A percentile compares a stretch with the other conserved stretches of the same genome.
Conservation (phyloP, 2,113 vertebrate genomes). For the Rhagologus leucostigma region DNA sequence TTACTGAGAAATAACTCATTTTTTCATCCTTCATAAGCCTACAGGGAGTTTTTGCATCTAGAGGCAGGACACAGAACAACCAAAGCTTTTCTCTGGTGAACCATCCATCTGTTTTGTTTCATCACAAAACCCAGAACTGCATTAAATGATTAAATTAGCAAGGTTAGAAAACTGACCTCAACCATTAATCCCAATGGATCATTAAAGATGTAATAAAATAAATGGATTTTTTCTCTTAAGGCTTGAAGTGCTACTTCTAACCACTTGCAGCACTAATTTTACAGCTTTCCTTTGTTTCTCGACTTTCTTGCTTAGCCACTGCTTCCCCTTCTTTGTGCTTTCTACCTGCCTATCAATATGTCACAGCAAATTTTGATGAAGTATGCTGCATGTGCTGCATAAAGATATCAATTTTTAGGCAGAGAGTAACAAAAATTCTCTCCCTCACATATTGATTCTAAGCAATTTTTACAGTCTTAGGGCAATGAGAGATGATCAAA, state of each 20-base stretch:
- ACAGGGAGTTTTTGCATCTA: background rate
- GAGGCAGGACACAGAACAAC: background rate
- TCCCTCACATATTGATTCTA: background rate
- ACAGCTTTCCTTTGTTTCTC: background rate
- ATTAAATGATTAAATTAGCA: background rate
- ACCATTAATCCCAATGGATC: background rate
- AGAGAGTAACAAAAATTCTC: background rate
- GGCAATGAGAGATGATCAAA: background rate
- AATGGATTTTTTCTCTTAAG: background rate
- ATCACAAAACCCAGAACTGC: background rate
- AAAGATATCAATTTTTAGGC: background rate
- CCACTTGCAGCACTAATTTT: background rate
- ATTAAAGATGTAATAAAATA: background rate
- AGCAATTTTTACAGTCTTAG: background rate
- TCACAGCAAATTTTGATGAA: background rate
- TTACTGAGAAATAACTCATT: background rate
- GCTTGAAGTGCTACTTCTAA: background rate
- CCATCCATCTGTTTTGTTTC: background rate
- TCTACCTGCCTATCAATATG: background rate
- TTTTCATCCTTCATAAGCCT: background rate
- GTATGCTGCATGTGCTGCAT: background rate
- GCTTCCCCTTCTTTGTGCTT: background rate
- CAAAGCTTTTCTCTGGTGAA: background rate
- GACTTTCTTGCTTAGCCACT: background rate
- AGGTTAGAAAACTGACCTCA: background rate